Percentiles rank a stretch among this genome's conserved stretches.
Conservation (phyloP, 1,140 invertebrate species). For the Eupeodes corollae region DNA sequence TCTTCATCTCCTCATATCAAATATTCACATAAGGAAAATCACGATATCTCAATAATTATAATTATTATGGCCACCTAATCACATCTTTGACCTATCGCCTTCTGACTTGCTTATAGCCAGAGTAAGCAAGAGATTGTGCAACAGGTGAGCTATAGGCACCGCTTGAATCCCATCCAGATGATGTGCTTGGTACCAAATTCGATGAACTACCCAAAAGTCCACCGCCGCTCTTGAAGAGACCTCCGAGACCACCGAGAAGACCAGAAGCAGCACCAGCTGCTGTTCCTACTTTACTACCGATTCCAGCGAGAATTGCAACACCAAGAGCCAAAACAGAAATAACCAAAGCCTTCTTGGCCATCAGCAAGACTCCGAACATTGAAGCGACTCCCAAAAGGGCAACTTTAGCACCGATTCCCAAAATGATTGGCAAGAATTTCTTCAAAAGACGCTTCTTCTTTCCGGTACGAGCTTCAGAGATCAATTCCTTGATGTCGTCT, state of each 20-base stretch:
- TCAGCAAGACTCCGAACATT: slow-evolving; percentile 47
- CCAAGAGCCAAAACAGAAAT: slow-evolving; percentile 49
- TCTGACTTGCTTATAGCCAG: slow-evolving; percentile 35
- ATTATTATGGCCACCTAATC: slow-evolving; percentile 6
- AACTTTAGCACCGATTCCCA: slow-evolving; percentile 50
- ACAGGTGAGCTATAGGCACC: slow-evolving; percentile 37
- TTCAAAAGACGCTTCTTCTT: slow-evolving; percentile 48
- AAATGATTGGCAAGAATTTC: slow-evolving; percentile 45
- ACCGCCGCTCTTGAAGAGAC: slow-evolving; percentile 20
- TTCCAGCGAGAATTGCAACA: slow-evolving; percentile 43
- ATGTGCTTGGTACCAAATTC: slow-evolving; percentile 20
- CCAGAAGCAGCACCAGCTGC: slow-evolving; percentile 22
- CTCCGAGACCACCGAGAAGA: slow-evolving; percentile 31
- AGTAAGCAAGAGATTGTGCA: slow-evolving; percentile 39
- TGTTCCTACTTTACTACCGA: slow-evolving; percentile 43
- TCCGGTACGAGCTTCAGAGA: slow-evolving; percentile 51
- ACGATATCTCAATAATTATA: slow-evolving; percentile 1
- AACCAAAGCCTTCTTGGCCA: slow-evolving; percentile 56
- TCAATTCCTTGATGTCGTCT: slow-evolving; percentile 42
- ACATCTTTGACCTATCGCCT: slow-evolving; percentile 17
- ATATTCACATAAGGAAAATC: no score
- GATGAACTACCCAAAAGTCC: slow-evolving; percentile 29
- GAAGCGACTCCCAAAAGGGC: slow-evolving; percentile 43
- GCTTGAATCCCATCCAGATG: slow-evolving; percentile 32
- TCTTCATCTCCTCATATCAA: no score